These are phyloP conservation scores for Glossophaga mutica DNA, from an alignment of 2,797 vertebrate species.

Conservation along the genomic window DNA sequence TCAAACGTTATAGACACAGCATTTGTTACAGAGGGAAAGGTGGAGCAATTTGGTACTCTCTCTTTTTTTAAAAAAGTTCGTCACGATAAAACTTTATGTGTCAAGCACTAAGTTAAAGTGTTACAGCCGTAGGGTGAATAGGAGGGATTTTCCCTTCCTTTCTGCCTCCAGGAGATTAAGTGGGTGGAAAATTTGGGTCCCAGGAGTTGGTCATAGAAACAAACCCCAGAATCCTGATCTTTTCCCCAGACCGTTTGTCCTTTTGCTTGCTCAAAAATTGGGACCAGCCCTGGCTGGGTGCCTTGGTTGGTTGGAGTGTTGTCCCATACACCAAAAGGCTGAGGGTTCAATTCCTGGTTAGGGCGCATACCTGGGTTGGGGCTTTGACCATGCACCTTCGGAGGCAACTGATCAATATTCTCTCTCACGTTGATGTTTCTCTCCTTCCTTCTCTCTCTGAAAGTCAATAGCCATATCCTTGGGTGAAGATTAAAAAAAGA, in stretches of 20 bases:
- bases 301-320: too few species aligned
- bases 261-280: background rate
- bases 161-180: background rate
- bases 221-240: background rate
- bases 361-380: too few species aligned
- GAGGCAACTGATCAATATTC: too few species aligned
- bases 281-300: background rate
- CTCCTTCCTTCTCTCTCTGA: background rate
- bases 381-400: rapidly evolving
- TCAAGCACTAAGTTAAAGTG: background rate
- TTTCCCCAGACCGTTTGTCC: background rate
- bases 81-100: background rate
- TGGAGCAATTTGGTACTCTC: background rate
- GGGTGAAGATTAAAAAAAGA: background rate
- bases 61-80: background rate
- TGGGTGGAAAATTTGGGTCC: background rate
- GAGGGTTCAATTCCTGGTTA: too few species aligned
- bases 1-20: background rate
- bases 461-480: background rate
- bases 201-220: background rate
- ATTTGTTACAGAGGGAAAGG: background rate
- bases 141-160: rapidly evolving
- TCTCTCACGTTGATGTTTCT: too few species aligned
- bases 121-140: background rate
- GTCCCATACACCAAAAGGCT: too few species aligned